Conservation (phyloP, 2,888 invertebrate genomes). For the Crossocerus cetratus region DNA sequence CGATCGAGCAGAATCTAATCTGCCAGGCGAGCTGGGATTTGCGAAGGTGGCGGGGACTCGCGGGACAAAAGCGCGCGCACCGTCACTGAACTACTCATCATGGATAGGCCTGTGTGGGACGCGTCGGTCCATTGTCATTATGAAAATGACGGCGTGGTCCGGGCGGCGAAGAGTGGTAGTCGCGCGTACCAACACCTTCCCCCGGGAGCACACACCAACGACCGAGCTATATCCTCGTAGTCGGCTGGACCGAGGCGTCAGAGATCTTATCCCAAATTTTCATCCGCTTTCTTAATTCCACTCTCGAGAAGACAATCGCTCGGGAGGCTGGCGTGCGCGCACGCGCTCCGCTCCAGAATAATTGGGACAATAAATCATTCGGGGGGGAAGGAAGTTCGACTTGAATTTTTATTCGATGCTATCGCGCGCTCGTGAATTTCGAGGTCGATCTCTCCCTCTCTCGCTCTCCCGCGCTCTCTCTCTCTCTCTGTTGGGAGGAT, state of each 20-base stretch:
- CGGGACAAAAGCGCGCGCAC: slow-evolving; percentile 51
- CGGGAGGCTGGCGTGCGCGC: background rate
- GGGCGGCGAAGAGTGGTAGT: slow-evolving; percentile 50
- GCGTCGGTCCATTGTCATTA: slow-evolving; percentile 62
- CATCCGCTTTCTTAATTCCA: background rate
- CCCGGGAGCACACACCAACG: background rate
- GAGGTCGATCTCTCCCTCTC: slow-evolving; percentile 25
- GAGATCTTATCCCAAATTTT: slow-evolving; percentile 2
- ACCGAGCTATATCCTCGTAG: background rate
- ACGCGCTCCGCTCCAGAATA: background rate
- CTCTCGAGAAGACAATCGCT: background rate
- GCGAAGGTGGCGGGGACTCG: slow-evolving; percentile 61
- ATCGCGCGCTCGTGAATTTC: slow-evolving; percentile 13
- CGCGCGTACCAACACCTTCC: slow-evolving; percentile 34
- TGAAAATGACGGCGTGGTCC: slow-evolving; percentile 63
- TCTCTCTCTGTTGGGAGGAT: background rate
- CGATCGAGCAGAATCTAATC: background rate
- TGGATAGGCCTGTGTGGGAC: slow-evolving; percentile 53
- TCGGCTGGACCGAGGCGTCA: background rate
- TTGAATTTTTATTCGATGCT: background rate
- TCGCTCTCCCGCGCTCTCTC: background rate
- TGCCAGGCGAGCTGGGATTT: slow-evolving; percentile 37
- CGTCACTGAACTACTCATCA: slow-evolving; percentile 62
- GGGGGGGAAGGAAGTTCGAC: background rate
- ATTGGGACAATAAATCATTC: slow-evolving; percentile 2